These are phyloP conservation scores for Drosophila lowei DNA, from an alignment of 1,140 invertebrate species.

Conservation along the genomic window DNA sequence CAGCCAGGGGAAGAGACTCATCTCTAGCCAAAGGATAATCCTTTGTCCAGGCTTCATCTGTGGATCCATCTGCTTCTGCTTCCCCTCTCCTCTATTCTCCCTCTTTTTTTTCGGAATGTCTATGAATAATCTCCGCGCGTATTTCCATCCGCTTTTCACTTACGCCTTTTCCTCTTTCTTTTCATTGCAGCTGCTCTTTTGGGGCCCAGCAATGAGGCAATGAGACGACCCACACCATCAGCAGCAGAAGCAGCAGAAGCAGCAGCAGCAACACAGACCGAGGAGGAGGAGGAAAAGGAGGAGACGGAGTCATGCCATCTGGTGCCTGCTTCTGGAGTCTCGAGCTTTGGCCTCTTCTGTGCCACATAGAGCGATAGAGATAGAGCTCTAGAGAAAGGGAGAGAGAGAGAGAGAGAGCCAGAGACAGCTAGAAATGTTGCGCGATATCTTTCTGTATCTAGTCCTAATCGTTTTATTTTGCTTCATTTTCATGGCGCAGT, in stretches of 20 bases:
- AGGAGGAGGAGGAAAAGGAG: too few species aligned
- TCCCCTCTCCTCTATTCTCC: background rate
- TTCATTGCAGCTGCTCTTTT: conserved; percentile 49
- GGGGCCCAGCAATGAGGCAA: conserved; percentile 50
- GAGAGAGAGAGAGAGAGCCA: conserved; percentile 1
- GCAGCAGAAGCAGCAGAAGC: conserved; percentile 23
- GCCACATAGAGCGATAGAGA: conserved; percentile 7
- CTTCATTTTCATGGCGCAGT: conserved; percentile 83
- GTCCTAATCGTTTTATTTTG: conserved; percentile 83
- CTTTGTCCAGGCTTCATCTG: conserved; percentile 34
- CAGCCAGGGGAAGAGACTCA: conserved; percentile 5
- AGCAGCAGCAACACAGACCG: conserved; percentile 2
- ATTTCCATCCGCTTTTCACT: conserved; percentile 42
- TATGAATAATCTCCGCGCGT: conserved; percentile 54
- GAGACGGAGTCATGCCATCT: conserved; percentile 49
- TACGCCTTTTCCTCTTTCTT: conserved; percentile 26
- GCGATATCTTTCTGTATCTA: conserved; percentile 82
- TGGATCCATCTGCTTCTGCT: conserved; percentile 6
- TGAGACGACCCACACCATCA: conserved; percentile 41
- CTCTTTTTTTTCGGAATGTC: conserved; percentile 8
- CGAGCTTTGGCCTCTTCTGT: conserved; percentile 35
- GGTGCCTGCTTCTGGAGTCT: conserved; percentile 39
- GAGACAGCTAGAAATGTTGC: conserved; percentile 61
- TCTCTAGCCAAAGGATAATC: conserved; percentile 26
- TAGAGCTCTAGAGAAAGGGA: conserved; percentile 1